Evolutionary conservation across 2,113 vertebrate species (phyloP).

Genomic region (Rafetus swinhoei): DNA sequence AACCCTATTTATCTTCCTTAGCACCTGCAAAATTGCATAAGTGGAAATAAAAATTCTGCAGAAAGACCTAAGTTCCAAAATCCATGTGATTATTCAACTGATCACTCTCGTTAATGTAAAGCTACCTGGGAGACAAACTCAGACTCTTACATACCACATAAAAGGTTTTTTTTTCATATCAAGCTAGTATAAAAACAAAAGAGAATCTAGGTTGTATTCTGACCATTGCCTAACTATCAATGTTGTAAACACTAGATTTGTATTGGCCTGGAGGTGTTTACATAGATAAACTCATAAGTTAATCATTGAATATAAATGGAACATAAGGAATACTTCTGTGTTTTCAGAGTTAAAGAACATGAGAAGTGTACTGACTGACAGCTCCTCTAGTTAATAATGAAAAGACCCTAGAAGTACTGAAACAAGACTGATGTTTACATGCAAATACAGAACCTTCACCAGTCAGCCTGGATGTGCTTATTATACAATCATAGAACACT

Average conservation of each 20-base stretch:
- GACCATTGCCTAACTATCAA: conserved; percentile 21
- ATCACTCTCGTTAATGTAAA: background rate
- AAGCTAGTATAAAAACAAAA: background rate
- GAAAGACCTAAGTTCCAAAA: background rate
- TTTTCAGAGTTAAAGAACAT: too few relatives aligned
- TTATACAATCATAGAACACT: too few relatives aligned
- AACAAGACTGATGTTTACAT: background rate
- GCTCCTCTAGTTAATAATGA: background rate
- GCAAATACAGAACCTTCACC: background rate
- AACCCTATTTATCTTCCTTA: background rate
- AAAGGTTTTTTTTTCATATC: background rate
- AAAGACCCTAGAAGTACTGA: background rate
- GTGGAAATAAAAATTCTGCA: background rate
- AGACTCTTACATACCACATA: background rate
- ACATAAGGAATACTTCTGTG: conserved; percentile 1
- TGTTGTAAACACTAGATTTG: background rate
- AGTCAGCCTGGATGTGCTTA: background rate
- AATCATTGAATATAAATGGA: conserved; percentile 1
- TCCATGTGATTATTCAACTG: background rate
- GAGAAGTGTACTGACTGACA: background rate
- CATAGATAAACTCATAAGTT: background rate
- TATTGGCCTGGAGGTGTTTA: background rate
- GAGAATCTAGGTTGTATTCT: background rate
- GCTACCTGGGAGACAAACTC: background rate
- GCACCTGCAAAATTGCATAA: background rate